phyloP scores from a whole-genome alignment of 2,888 invertebrate species.

The Lamellibrachia satsuma region DNA sequence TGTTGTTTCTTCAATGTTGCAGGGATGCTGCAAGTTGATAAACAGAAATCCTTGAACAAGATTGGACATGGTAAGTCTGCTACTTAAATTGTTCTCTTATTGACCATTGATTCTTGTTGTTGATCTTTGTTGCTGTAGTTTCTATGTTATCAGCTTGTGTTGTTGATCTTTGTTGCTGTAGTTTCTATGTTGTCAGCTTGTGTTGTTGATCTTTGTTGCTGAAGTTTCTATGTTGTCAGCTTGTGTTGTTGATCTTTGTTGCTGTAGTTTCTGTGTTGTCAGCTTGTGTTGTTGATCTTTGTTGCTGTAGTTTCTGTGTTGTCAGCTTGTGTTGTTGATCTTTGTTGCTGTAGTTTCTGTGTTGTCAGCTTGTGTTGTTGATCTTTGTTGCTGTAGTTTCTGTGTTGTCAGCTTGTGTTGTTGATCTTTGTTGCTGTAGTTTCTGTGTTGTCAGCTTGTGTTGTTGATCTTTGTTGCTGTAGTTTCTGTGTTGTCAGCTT shows the following conservation, averaged over 20 bases:
- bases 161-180: not conserved
- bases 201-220: not conserved
- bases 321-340: not conserved
- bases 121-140: not conserved
- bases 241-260: not conserved
- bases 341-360: not conserved
- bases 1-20: not conserved
- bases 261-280: not conserved
- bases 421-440: not conserved
- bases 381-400: not conserved
- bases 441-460: not conserved
- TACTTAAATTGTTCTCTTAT: not conserved
- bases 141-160: not conserved
- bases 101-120: not conserved
- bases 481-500: not conserved
- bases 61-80: conserved; percentile 76
- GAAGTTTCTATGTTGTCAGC: not conserved
- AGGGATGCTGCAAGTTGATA: conserved; percentile 63
- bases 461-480: not conserved
- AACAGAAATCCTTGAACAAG: conserved; percentile 70
- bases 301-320: not conserved
- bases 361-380: not conserved
- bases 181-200: too few species aligned
- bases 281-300: not conserved
- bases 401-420: not conserved